These are phyloP conservation scores for Caenorhabditis afra DNA, from an alignment of 2,888 invertebrate species.

Conservation along the genomic window DNA sequence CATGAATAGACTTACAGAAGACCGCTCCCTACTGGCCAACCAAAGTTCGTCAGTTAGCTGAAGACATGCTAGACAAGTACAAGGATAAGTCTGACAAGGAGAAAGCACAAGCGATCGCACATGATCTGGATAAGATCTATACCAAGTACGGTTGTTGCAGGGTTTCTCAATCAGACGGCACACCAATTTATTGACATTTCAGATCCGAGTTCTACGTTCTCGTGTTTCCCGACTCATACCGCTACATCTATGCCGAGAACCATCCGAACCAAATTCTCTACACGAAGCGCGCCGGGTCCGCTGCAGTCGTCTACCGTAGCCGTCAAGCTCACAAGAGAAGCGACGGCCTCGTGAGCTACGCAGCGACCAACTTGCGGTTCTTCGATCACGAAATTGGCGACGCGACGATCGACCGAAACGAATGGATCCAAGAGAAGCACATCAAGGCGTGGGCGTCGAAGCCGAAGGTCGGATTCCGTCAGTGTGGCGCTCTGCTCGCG, in stretches of 20 bases:
- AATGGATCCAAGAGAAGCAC: too few relatives aligned
- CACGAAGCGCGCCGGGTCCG: not conserved
- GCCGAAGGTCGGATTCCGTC: too few relatives aligned
- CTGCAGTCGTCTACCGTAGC: conserved; percentile 1
- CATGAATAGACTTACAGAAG: not conserved
- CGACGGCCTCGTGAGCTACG: too few relatives aligned
- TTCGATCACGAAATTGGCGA: too few relatives aligned
- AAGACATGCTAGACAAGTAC: conserved; percentile 3
- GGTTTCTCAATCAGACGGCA: not conserved
- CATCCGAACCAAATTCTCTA: not conserved
- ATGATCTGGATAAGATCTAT: conserved; percentile 1
- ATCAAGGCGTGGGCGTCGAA: too few relatives aligned
- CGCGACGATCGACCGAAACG: too few relatives aligned
- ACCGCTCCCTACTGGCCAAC: conserved; percentile 8
- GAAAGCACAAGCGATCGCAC: not conserved
- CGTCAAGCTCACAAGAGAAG: too few relatives aligned
- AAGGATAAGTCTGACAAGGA: not conserved
- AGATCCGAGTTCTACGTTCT: conserved; percentile 6
- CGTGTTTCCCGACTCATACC: not conserved
- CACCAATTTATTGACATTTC: not conserved
- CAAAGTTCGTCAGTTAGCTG: conserved; percentile 8
- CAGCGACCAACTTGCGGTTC: too few relatives aligned
- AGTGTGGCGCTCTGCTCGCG: too few relatives aligned
- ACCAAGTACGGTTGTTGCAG: not conserved
- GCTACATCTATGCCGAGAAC: not conserved